Base-by-base conservation (phyloP, 2,888 invertebrate genomes). In the Himalopsyche kuldschensis region DNA sequence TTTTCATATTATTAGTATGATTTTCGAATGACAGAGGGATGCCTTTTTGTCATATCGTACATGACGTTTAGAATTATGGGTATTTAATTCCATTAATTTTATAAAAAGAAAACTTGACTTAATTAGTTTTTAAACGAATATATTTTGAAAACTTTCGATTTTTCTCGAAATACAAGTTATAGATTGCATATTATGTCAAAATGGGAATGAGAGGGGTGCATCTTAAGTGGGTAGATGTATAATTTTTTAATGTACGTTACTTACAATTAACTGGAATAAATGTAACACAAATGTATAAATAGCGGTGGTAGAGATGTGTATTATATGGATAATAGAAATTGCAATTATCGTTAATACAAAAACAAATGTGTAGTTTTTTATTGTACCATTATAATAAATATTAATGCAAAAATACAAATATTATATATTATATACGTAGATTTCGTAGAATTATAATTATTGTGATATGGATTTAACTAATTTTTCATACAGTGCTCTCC, bases 361-460 rank as follows among this genome's bases (percentile, higher is more conserved):
- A 80, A 75, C 81, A 84, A 84, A 85, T 83, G 83, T 83, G 85
- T 85, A 85, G 85, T 85, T 85, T 85, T 85, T 84, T 85, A 83
- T 85, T 79, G 81, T 85, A 85, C 81, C 82, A 84, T 80, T 84
- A 84, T 80, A 69, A 84, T 84, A 30, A 81, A 80, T 81, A 84
- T 80, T 48, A 79, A 81, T 83, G 78, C 78, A 81, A 83, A 80
- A 83, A 84, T 82, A 82, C 84, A 84, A 81, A 81, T 85, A 85
- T 78, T 82, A 85, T 75, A 79, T 83, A 69, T 84, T 82, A 84
- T 80, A 84, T 80, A 80, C 46, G 63, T 84, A 84, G 83, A 69
- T 83, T 78, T 75, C 63, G 84, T 86, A 86, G 84, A 81, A 79
- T 85, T 82, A 82, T 83, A 84, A 83, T 80, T 80, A 69, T 84